These are phyloP conservation scores for Theristicus caerulescens DNA, from an alignment of 2,113 vertebrate species.

Conservation along the genomic window DNA sequence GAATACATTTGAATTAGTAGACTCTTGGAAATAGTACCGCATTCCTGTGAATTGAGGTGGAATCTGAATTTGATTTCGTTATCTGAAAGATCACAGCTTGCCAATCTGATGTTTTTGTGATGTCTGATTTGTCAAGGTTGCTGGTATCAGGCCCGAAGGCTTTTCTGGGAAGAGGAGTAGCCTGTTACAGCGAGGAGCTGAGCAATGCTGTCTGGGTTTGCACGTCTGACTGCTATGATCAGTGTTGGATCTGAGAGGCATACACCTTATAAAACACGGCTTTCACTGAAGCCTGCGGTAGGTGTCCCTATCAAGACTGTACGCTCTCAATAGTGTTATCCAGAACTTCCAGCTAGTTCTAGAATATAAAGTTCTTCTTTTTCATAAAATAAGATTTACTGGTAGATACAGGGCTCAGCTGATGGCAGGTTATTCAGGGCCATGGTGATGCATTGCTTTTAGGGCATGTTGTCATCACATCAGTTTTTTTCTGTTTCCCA, in stretches of 20 bases:
- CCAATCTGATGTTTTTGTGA: neutral
- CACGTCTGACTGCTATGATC: neutral
- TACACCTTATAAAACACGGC: neutral
- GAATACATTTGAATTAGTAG: neutral
- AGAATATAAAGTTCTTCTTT: neutral
- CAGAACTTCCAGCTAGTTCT: neutral
- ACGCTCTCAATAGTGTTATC: neutral
- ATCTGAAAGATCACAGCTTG: neutral
- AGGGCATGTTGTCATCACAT: neutral
- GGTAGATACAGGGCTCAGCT: neutral
- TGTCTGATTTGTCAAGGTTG: neutral
- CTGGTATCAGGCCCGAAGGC: neutral
- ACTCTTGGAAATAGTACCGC: neutral
- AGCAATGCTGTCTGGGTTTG: neutral
- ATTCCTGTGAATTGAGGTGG: neutral
- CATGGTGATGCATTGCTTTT: neutral
- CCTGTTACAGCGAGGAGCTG: neutral
- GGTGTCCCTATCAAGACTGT: neutral
- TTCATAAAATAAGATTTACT: neutral
- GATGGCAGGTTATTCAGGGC: neutral
- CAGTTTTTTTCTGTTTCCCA: neutral
- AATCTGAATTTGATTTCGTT: conserved; percentile 7
- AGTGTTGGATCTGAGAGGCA: neutral
- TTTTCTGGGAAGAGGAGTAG: neutral
- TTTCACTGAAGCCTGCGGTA: neutral